A percentile compares a stretch with the other conserved stretches of the same genome.
These are phyloP conservation scores for Corythornis vintsioides DNA, from an alignment of 2,113 vertebrate species.

Conservation along the genomic window DNA sequence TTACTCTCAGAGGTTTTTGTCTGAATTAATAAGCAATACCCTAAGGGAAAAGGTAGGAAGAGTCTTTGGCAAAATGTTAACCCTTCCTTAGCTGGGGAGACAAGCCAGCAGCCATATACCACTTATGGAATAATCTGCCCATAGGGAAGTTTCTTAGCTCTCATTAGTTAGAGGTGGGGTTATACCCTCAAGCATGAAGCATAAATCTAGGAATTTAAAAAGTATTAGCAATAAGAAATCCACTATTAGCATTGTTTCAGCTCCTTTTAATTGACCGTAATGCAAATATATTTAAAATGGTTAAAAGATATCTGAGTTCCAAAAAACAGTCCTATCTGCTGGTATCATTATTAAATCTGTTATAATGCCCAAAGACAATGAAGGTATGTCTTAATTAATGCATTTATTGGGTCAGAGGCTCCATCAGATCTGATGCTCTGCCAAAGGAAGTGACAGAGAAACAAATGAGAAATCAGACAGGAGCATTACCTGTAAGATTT, in stretches of 20 bases:
- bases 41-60: conserved; percentile 20
- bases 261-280: conserved; percentile 46
- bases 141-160: conserved; percentile 33
- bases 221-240: conserved; percentile 50
- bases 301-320: conserved; percentile 30
- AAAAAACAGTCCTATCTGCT: neutral
- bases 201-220: conserved; percentile 47
- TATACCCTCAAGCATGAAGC: conserved; percentile 43
- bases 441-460: conserved; percentile 45
- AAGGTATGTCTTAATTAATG: conserved; percentile 33
- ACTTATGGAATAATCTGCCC: conserved; percentile 48
- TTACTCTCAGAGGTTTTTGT: conserved; percentile 30
- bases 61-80: conserved; percentile 44
- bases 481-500: conserved; percentile 15
- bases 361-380: conserved; percentile 25
- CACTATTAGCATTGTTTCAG: conserved; percentile 51
- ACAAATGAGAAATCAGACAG: conserved; percentile 42
- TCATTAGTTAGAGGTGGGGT: conserved; percentile 51
- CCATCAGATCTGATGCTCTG: conserved; percentile 21
- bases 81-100: conserved; percentile 15
- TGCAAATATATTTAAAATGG: conserved; percentile 32
- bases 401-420: conserved; percentile 46
- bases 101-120: conserved; percentile 26
- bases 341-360: neutral
- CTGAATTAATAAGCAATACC: conserved; percentile 57